Evolutionary conservation across 2,797 vertebrate species (phyloP).

Genomic region (Scyliorhinus canicula): DNA sequence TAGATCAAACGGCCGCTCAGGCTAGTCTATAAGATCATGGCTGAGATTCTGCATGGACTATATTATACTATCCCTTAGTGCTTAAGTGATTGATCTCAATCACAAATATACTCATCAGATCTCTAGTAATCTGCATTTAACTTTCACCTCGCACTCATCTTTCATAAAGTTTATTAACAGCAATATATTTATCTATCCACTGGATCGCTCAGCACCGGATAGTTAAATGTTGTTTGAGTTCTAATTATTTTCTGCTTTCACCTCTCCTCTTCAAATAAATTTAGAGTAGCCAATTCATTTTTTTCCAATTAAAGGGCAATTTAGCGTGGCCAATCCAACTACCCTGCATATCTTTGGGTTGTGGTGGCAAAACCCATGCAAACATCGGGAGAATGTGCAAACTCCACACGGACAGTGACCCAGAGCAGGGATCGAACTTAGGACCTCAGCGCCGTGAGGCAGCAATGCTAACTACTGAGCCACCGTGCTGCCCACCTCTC

Average conservation of each 20-base stretch:
- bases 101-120: not conserved
- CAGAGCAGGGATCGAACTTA: too few species aligned
- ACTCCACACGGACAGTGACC: too few species aligned
- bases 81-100: not conserved
- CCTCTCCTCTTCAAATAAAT: too few species aligned
- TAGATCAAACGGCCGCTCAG: not conserved
- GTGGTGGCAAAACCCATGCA: too few species aligned
- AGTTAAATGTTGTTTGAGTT: not conserved
- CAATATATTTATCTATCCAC: not conserved
- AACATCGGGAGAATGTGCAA: too few species aligned
- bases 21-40: not conserved
- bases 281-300: too few species aligned
- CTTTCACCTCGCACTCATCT: not conserved
- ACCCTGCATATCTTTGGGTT: too few species aligned
- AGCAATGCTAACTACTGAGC: too few species aligned
- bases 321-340: too few species aligned
- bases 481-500: too few species aligned
- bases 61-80: not conserved
- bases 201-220: not conserved
- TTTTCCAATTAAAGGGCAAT: too few species aligned
- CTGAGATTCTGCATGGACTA: not conserved
- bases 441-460: too few species aligned
- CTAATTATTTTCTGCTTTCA: not conserved
- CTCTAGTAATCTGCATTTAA: not conserved
- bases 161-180: not conserved